Evolutionary conservation across 2,797 vertebrate genomes (phyloP), one percentile per base, ranked within the genome.

Genomic region (Natrix natrix): DNA sequence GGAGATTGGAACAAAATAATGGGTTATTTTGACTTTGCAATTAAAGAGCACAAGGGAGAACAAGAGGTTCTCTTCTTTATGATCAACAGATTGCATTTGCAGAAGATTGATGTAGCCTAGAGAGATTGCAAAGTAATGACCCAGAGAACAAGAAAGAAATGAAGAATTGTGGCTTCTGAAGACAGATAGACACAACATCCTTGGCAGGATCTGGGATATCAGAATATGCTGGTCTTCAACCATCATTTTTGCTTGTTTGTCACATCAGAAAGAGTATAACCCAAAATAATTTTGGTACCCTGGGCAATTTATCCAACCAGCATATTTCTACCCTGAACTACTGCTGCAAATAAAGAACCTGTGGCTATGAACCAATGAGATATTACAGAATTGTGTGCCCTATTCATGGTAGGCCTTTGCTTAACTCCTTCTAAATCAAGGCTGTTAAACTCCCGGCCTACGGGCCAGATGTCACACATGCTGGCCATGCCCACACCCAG

Each of bases 11-110:
- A n/a, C 37, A 69, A 89, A 69, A 55, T 90, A 28, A 28, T 16
- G 48, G 87, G 93, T 91, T 90, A 87, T 56, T 54, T 91, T 87
- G 88, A 93, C 90, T 92, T 94, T 91, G 87, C n/a, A 32, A 5
- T n/a, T 55, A 26, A 91, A 28, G n/a, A 78, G 24, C 16, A 48
- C 48, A 48, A 48, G 48, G 48, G 48, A 48, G 91, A 92, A 93
- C 87, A 93, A 32, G n/a, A 55, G 61, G 43, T 87, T 87, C 74
- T 87, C 14, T 8, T 91, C 16, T 78, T 52, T 88, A 89, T 60
- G 74, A 74, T 90, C 91, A 94, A 91, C 69, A 89, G 52, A 43
- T 60, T 78, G 59, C 7, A n/a, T 91, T 88, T 86, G 92, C 60
- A 87, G n/a, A 83, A 63, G 14, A 43, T n/a, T n/a, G 7, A 52